Conservation (phyloP, 1,140 invertebrate genomes). For the Macrosteles quadrilineatus region DNA sequence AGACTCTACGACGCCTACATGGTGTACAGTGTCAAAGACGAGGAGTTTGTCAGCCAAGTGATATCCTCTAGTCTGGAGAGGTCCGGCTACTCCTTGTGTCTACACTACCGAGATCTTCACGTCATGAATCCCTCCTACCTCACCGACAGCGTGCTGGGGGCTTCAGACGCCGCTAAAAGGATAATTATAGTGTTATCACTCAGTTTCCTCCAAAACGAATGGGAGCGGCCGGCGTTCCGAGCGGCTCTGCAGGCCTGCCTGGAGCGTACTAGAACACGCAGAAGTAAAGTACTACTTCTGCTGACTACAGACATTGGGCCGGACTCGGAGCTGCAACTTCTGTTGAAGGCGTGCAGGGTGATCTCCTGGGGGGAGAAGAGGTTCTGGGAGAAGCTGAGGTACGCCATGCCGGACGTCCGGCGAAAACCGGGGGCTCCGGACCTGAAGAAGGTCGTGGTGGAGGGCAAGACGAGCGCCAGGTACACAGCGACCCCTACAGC, state of each 20-base stretch:
- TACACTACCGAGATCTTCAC: constrained; percentile 74
- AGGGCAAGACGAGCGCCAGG: constrained; percentile 49
- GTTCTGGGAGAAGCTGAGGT: constrained; percentile 89
- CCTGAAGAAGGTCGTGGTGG: constrained; percentile 38
- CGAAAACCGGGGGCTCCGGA: constrained; percentile 29
- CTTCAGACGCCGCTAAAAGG: constrained; percentile 71
- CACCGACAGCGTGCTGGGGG: constrained; percentile 73
- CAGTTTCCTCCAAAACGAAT: constrained; percentile 72
- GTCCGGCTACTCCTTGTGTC: constrained; percentile 67
- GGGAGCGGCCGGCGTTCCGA: constrained; percentile 70
- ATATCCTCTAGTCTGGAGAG: constrained; percentile 79
- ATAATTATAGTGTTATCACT: constrained; percentile 73
- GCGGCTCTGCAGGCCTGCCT: constrained; percentile 64
- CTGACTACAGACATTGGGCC: constrained; percentile 66
- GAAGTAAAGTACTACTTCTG: constrained; percentile 74
- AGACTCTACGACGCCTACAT: constrained; percentile 85
- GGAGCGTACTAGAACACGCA: constrained; percentile 54
- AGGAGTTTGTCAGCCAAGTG: constrained; percentile 74
- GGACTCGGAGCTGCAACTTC: constrained; percentile 78
- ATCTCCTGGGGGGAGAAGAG: constrained; percentile 83
- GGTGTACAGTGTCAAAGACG: constrained; percentile 83
- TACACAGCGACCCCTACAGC: constrained; percentile 60
- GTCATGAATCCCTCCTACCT: constrained; percentile 62
- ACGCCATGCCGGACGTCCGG: constrained; percentile 76
- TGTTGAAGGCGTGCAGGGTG: constrained; percentile 81